These are phyloP conservation scores for cattle (Bos taurus) DNA, from an alignment of 2,113 vertebrate genomes.

Conservation along the genomic window ARS-UCD2.0 NW_020192292.1:9097501-9098000, in stretches of 20 bases:
- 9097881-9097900: neutral
- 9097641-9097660: neutral
- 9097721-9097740: neutral
- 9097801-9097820: neutral
- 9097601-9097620: neutral
- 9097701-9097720: neutral
- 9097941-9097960: slow-evolving; percentile 13
- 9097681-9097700: slow-evolving; percentile 12
- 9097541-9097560: neutral
- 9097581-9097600: neutral
- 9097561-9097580: neutral
- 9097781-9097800: neutral
- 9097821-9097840: neutral
- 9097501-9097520: neutral
- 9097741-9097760: neutral
- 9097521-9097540: neutral
- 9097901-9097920: neutral
- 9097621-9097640: neutral
- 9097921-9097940: neutral
- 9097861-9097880: neutral
- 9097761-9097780: neutral
- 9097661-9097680: neutral
- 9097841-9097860: neutral
- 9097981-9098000: neutral
- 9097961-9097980: neutral